Evolutionary conservation across 2,888 invertebrate genomes (phyloP).

Genomic region (Deilephila elpenor): DNA sequence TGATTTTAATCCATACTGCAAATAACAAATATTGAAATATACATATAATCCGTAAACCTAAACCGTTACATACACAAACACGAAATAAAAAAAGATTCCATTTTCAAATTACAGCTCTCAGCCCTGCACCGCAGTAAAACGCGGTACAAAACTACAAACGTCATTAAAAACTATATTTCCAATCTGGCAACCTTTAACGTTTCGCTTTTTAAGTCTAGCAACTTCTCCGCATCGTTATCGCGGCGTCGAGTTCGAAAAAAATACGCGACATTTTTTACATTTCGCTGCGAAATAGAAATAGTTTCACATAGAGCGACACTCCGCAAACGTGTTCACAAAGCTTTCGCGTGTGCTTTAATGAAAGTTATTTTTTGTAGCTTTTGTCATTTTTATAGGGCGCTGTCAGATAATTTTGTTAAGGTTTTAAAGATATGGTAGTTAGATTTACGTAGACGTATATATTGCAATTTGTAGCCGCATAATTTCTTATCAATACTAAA

Average conservation of each 20-base stretch:
- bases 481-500: no score
- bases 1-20: background rate
- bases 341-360: background rate
- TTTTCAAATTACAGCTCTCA: no score
- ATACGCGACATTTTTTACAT: slow-evolving; percentile 5
- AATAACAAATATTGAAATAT: background rate
- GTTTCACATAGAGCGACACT: background rate
- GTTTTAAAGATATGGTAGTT: no score
- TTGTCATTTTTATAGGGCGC: no score
- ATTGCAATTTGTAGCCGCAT: no score
- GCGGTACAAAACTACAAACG: background rate
- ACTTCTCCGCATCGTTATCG: slow-evolving; percentile 9
- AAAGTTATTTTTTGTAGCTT: background rate
- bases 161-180: slow-evolving; percentile 21
- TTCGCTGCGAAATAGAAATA: background rate
- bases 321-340: background rate
- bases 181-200: slow-evolving; percentile 10
- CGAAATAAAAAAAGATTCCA: no score
- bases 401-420: no score
- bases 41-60: background rate
- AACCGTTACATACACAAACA: no score
- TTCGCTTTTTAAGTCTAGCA: slow-evolving; percentile 4
- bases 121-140: background rate
- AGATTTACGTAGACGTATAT: no score
- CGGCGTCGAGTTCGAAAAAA: background rate